Base-by-base conservation (phyloP, 2,113 vertebrate genomes). In the Parotia lawesii region DNA sequence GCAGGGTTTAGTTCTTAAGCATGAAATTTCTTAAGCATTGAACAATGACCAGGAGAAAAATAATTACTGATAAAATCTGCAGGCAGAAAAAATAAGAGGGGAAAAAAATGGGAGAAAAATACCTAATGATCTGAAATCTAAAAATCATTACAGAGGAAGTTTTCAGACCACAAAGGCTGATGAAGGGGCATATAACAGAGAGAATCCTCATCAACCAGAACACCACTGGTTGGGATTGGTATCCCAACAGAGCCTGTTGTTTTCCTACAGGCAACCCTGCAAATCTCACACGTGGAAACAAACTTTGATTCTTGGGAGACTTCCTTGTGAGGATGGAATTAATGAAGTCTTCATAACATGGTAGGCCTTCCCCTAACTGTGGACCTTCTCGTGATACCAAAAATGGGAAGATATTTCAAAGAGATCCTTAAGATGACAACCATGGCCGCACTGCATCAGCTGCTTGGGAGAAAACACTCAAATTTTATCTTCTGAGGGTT, bases 1-100 rank as follows among this genome's bases (percentile, higher is more conserved):
- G 94, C 90, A 93, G 92, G 35, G 29, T 62, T 93, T 94, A 80
- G 93, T 95, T 93, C 85, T 95, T 66, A 76, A 93, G 78, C 62
- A 76, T 66, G 79, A 91, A 67, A 85, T 88, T 90, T 48, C 48
- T 48, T 9, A 25, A 48, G 48, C 13, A 90, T 6, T 95, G 90
- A 96, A 95, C 90, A 92, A 51, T 44, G 60, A 94, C 42, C 90
- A 95, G 88, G 67, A 91, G 47, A 35, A 93, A 93, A 80, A 42
- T 42, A 84, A 80, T 51, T 77, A 66, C 50, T 72, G 85, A 93
- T 89, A 88, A 87, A 95, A 83, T 80, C 42, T 44, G 37, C 75
- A 90, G 45, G 45, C 42, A 73, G 50, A 50, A 62, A 71, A 71
- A 69, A 3, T 4, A n/a, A 11, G 9, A 48, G 8, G 38, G 17